Conservation (phyloP, 2,888 invertebrate genomes). For the Polydesmus complanatus region DNA sequence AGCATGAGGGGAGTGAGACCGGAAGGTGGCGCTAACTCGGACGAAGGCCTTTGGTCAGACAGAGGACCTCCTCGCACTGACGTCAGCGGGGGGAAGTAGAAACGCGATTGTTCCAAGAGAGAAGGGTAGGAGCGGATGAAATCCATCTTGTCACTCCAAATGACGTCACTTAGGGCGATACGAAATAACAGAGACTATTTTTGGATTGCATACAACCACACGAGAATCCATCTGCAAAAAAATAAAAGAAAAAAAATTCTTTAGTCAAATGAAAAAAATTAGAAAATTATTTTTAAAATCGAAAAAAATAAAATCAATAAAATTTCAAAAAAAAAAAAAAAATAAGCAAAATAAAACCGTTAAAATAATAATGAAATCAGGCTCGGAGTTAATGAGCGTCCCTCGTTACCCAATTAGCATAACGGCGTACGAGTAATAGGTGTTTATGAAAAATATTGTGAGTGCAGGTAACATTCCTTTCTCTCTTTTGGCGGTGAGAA, state of each 20-base stretch:
- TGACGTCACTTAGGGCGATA: too few relatives aligned
- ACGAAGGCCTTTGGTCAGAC: conserved; percentile 4
- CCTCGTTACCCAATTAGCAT: too few relatives aligned
- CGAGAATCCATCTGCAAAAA: not conserved
- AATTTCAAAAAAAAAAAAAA: too few relatives aligned
- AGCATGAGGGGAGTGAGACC: not conserved
- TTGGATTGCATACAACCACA: too few relatives aligned
- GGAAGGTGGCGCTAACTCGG: not conserved
- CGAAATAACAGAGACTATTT: not conserved
- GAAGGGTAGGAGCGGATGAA: conserved; percentile 16
- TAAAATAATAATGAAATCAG: too few relatives aligned
- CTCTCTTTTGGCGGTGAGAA: too few relatives aligned
- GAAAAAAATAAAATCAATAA: too few relatives aligned
- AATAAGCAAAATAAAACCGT: too few relatives aligned
- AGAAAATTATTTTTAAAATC: not conserved
- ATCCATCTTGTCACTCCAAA: conserved; percentile 10
- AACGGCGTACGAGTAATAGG: too few relatives aligned
- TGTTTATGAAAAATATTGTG: too few relatives aligned
- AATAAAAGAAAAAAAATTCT: not conserved
- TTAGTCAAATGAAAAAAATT: not conserved
- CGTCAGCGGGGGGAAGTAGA: conserved; percentile 14
- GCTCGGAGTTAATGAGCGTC: too few relatives aligned
- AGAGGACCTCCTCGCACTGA: not conserved
- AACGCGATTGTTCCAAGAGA: conserved; percentile 15
- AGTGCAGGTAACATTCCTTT: too few relatives aligned